phyloP scores from a whole-genome alignment of 2,113 vertebrate species.

The Gallinago undulata region DNA sequence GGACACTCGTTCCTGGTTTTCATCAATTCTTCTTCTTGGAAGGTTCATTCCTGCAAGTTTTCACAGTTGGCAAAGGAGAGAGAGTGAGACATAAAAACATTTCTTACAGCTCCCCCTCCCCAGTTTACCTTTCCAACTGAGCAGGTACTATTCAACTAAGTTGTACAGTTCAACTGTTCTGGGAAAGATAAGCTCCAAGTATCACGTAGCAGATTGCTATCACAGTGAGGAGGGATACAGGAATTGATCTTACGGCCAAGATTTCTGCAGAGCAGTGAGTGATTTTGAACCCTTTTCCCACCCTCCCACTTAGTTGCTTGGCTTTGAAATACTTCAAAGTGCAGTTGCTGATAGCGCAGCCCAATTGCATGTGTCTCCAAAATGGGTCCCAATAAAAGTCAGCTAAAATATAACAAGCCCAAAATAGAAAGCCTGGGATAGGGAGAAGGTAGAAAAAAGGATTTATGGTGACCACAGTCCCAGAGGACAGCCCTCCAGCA shows the following conservation, averaged over 20 bases:
- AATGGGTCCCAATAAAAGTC: neutral
- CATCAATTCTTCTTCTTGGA: neutral
- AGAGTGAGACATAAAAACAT: neutral
- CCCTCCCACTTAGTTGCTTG: neutral
- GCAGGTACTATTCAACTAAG: neutral
- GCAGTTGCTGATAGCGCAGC: neutral
- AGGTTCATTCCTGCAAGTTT: neutral
- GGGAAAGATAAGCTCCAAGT: neutral
- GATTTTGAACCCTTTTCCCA: neutral
- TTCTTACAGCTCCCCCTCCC: neutral
- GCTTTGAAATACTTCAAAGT: neutral
- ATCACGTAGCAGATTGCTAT: neutral
- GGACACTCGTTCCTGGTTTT: neutral
- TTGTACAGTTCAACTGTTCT: neutral
- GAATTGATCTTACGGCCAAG: neutral
- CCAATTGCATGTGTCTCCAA: fast-evolving
- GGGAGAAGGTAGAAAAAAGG: neutral
- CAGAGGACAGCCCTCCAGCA: neutral
- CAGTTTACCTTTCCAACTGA: neutral
- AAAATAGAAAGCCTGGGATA: neutral
- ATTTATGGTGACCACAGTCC: neutral
- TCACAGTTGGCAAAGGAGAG: neutral
- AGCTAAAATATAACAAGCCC: neutral
- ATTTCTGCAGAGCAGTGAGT: neutral
- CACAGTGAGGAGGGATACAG: neutral